Conservation (phyloP, 2,797 vertebrate species). For the Leptodactylus fallax region DNA sequence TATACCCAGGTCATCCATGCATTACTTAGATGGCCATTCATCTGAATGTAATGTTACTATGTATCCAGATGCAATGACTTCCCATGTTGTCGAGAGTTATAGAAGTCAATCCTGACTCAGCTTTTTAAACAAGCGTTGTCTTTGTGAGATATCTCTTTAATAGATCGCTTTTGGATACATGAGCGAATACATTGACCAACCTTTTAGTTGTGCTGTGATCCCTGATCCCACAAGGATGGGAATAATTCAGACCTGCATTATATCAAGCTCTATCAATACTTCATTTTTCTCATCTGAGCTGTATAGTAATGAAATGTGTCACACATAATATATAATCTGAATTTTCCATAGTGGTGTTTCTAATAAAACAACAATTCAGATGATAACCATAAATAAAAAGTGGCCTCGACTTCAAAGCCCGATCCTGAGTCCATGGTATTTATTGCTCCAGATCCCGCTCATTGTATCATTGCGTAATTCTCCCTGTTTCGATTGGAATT, state of each 20-base stretch:
- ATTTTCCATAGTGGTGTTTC: conserved; percentile 34
- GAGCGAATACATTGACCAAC: neutral
- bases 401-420: conserved; percentile 43
- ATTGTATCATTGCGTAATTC: conserved; percentile 25
- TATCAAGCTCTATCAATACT: conserved; percentile 23
- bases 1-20: too few species aligned
- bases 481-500: neutral
- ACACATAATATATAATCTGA: conserved; percentile 64
- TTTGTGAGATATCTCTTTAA: neutral
- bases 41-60: too few species aligned
- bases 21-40: too few species aligned
- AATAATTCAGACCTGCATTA: neutral
- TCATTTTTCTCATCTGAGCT: conserved; percentile 64
- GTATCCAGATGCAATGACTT: too few species aligned
- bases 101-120: neutral
- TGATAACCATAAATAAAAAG: conserved; percentile 35
- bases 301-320: conserved; percentile 32
- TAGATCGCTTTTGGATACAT: neutral
- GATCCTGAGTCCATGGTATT: conserved; percentile 24
- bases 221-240: neutral
- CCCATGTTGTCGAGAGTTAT: too few species aligned
- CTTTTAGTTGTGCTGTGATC: neutral
- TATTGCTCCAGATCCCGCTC: conserved; percentile 13
- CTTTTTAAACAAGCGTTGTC: too few species aligned
- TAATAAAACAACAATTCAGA: conserved; percentile 43